phyloP scores from a whole-genome alignment of 2,113 vertebrate species.

The Oncorhynchus nerka region DNA sequence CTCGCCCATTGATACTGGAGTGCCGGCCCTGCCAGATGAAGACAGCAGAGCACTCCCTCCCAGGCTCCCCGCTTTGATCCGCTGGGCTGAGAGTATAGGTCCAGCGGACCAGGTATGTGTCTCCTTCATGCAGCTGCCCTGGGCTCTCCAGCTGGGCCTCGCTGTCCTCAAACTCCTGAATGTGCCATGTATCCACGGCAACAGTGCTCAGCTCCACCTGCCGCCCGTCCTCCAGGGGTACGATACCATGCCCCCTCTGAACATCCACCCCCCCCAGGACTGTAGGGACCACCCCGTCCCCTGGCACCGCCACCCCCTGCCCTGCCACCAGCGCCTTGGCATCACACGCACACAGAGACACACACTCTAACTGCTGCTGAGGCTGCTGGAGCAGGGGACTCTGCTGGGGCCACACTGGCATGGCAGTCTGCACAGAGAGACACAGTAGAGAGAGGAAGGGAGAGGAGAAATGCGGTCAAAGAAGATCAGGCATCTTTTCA shows the following conservation, averaged over 20 bases:
- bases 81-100: conserved; percentile 49
- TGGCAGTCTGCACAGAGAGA: not conserved
- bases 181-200: conserved; percentile 69
- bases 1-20: conserved; percentile 58
- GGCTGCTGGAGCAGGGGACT: not conserved
- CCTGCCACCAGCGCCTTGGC: conserved; percentile 58
- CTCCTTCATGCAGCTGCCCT: conserved; percentile 74
- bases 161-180: conserved; percentile 65
- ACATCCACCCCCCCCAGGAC: conserved; percentile 63
- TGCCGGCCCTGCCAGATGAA: conserved; percentile 75
- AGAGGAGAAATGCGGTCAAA: not conserved
- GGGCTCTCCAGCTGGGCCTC: conserved; percentile 54
- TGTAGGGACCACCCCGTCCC: not conserved
- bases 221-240: conserved; percentile 54
- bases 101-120: conserved; percentile 74
- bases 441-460: not conserved
- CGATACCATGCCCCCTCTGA: conserved; percentile 60
- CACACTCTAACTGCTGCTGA: conserved; percentile 25
- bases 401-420: not conserved
- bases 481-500: too few relatives aligned
- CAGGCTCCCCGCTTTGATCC: not conserved
- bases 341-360: conserved; percentile 59
- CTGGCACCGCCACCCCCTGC: conserved; percentile 10
- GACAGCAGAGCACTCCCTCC: conserved; percentile 48
- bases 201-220: conserved; percentile 57